Base-by-base conservation (phyloP, 2,888 invertebrate species). In the Melanophora roralis region DNA sequence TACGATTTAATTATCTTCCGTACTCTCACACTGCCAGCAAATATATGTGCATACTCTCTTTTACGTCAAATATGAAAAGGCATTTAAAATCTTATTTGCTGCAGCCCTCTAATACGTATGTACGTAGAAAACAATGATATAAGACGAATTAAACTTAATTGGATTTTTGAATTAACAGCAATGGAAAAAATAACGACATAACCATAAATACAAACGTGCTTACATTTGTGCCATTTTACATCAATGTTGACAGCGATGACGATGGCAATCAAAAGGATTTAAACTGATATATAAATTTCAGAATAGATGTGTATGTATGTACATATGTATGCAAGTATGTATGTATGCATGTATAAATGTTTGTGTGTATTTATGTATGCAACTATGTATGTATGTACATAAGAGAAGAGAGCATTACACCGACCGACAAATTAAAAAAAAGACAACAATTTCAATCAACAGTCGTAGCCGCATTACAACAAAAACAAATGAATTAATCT, bases 121-220 rank as follows among this genome's bases (percentile, higher is more conserved):
- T n/a, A 38, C 12, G 34, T 16, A 19, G 16, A 53, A 19, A 36
- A 59, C 72, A 45, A 12, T n/a, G 38, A 84, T 83, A 84, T 55
- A 83, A 82, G 77, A 73, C 65, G 83, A 72, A 81, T 81, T 82
- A 82, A 81, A 82, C 82, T 84, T 84, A 84, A 84, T 84, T 82
- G 83, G 83, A 84, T 84, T 83, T 83, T 80, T 57, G 76, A 76
- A 80, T 80, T 80, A 80, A 80, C 55, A 73, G 73, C 47, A 67
- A 72, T 38, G 55, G 21, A 73, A 51, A 62, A 65, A 77, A 73
- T 57, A 64, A 67, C 67, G 45, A 68, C 68, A 77, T 77, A 77
- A 77, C 77, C 77, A 19, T 64, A 64, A n/a, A n/a, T n/a, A n/a
- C n/a, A n/a, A n/a, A n/a, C n/a, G n/a, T n/a, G n/a, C n/a, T n/a